Base-by-base conservation (phyloP, 2,113 vertebrate species). In the Planiliza haematocheilus region DNA sequence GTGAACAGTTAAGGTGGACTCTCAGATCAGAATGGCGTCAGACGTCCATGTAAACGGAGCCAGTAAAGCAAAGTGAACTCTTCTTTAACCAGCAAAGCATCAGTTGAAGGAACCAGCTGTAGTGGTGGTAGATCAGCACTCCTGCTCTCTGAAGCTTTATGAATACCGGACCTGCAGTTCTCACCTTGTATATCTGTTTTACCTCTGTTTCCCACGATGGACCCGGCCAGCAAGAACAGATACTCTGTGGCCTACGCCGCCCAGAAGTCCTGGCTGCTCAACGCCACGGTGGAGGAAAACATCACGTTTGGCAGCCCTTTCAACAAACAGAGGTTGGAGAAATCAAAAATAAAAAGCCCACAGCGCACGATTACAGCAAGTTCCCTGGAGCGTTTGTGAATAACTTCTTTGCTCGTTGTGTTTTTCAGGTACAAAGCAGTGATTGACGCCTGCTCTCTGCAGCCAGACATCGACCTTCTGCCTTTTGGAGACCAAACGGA, bases 401-500 rank as follows among this genome's bases (percentile, higher is more conserved):
- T 5, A 30, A 2, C 24, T 30, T 30, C 24, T 30, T 30, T 5
- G 24, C 24, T 5, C 5, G 34, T n/a, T 46, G 18, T 70, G 4
- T 57, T 37, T 63, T 21, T 36, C 87, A 99, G 98, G 89, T 99
- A 99, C 89, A 99, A 98, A 91, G 94, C 95, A 2, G 97, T 99
- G 73, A 99, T 97, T 11, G 97, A 99, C 11, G 95, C 97, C 1
- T 99, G 98, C 70, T 99, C 97, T 49, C 95, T 99, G 76, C 97
- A 99, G 87, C 97, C 96, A n/a, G 98, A 99, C 83, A 98, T 99
- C 41, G 98, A 99, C 80, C 93, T 99, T 65, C 82, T 99, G 75
- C 98, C 97, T 0, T 98, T 98, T 58, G 97, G 97, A 82, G 97
- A 99, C 88, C 98, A 99, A 84, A 99, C 98, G n/a, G 97, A 99